phyloP scores from a whole-genome alignment of 1,140 invertebrate genomes.

The Bursaphelenchus mucronatus region DNA sequence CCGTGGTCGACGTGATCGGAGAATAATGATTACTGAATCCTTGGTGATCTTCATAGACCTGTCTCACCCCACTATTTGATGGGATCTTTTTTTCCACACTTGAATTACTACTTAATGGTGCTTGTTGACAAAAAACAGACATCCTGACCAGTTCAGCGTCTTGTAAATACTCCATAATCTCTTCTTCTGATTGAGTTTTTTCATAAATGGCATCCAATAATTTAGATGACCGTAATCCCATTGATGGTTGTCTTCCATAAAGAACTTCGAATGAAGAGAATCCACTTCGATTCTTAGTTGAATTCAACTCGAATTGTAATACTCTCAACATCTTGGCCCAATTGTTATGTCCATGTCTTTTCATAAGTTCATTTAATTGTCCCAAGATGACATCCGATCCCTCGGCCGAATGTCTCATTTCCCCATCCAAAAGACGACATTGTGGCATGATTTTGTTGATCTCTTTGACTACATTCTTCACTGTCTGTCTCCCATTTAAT shows the following conservation, averaged over 20 bases:
- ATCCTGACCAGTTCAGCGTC: constrained; percentile 21
- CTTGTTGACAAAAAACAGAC: constrained; percentile 16
- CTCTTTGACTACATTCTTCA: constrained; percentile 15
- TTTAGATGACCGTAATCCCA: constrained; percentile 22
- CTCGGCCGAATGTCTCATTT: background rate
- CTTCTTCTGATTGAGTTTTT: constrained; percentile 19
- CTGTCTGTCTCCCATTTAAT: constrained; percentile 17
- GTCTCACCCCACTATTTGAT: too few relatives aligned
- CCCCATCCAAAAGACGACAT: constrained; percentile 20
- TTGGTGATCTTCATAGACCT: too few relatives aligned
- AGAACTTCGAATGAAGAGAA: constrained; percentile 19
- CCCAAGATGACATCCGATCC: background rate
- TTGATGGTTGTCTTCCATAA: constrained; percentile 9
- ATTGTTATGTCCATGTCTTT: constrained; percentile 7
- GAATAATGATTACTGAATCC: too few relatives aligned
- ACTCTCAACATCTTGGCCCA: constrained; percentile 21
- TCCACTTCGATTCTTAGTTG: constrained; percentile 13
- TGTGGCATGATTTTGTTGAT: constrained; percentile 15
- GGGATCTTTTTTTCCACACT: too few relatives aligned
- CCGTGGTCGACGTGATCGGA: too few relatives aligned
- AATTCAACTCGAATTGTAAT: constrained; percentile 25
- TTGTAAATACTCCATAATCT: constrained; percentile 16
- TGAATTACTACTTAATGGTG: background rate
- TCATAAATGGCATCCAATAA: constrained; percentile 21
- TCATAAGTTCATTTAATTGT: constrained; percentile 15